Percentiles rank a stretch among this genome's conserved stretches.
These are phyloP conservation scores for Hypotaenidia philippensis DNA, from an alignment of 2,797 vertebrate genomes.

Conservation along the genomic window DNA sequence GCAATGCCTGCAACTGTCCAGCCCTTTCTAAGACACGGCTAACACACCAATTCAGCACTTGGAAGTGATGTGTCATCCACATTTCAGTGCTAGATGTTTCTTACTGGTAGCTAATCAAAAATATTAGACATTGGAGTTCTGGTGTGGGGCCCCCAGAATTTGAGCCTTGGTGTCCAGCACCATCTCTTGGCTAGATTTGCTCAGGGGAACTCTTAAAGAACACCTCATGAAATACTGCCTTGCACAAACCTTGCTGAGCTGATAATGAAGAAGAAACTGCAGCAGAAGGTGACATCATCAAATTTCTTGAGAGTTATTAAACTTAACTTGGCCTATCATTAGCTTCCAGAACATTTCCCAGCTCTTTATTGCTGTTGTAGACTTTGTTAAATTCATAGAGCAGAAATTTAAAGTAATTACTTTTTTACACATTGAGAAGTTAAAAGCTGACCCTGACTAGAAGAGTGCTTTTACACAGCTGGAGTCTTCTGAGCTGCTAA, in stretches of 20 bases:
- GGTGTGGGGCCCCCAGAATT: background rate
- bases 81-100: background rate
- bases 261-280: background rate
- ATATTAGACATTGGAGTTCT: background rate
- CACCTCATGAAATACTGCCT: background rate
- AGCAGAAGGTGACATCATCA: background rate
- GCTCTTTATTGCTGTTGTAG: background rate
- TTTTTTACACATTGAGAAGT: background rate
- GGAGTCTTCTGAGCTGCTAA: background rate
- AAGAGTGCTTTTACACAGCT: slow-evolving; percentile 7
- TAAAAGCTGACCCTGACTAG: slow-evolving; percentile 25
- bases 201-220: background rate
- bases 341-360: background rate
- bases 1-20: background rate
- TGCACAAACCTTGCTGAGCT: background rate
- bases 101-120: background rate
- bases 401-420: slow-evolving; percentile 35
- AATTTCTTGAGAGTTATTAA: background rate
- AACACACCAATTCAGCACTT: background rate
- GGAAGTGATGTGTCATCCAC: background rate
- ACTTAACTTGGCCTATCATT: background rate
- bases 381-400: background rate
- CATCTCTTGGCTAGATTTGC: background rate
- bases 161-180: background rate
- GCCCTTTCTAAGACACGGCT: background rate